Conservation (phyloP, 2,888 invertebrate genomes). For the Melieria picta region DNA sequence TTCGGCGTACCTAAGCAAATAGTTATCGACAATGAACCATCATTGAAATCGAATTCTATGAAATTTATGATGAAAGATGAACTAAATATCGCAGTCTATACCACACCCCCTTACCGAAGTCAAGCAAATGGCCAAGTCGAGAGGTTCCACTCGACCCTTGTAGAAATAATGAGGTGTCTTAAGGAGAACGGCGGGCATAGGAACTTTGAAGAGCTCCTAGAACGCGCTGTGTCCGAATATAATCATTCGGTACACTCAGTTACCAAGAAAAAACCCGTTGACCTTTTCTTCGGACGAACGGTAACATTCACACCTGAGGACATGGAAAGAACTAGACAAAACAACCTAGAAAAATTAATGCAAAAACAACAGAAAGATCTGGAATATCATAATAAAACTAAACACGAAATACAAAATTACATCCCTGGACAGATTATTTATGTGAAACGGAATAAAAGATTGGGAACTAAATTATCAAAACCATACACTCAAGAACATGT, state of each 20-base stretch:
- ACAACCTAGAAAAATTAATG: too few species aligned
- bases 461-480: conserved; percentile 21
- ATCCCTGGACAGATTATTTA: conserved; percentile 14
- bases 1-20: conserved; percentile 40
- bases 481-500: conserved; percentile 16
- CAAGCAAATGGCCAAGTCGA: conserved; percentile 38
- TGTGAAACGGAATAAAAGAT: conserved; percentile 20
- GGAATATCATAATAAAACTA: conserved; percentile 18
- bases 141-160: conserved; percentile 21
- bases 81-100: too few species aligned
- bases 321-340: too few species aligned
- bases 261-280: too few species aligned
- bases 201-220: too few species aligned
- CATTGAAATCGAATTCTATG: conserved; percentile 7
- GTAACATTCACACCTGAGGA: too few species aligned
- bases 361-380: too few species aligned
- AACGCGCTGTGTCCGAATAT: too few species aligned
- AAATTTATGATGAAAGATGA: too few species aligned
- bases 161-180: conserved; percentile 41
- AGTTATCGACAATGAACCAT: conserved; percentile 43
- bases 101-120: conserved; percentile 34
- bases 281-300: too few species aligned
- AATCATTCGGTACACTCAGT: not conserved
- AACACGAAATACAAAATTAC: conserved; percentile 9
- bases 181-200: conserved; percentile 14